Conservation (phyloP, 2,797 vertebrate species). For the Pelochelys cantorii region DNA sequence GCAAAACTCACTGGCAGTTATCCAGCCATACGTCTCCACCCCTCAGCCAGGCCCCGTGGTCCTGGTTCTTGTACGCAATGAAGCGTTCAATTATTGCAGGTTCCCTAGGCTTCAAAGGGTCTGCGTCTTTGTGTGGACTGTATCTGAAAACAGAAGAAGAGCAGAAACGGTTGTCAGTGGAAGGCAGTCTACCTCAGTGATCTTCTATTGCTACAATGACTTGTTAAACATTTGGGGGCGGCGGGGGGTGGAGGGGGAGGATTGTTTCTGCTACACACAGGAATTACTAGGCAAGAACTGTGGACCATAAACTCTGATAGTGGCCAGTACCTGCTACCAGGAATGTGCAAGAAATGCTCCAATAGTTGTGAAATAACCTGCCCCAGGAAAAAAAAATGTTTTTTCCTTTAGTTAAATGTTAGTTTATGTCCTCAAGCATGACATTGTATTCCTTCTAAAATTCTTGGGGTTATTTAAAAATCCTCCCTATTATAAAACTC, state of each 20-base stretch:
- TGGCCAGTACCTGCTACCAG: conserved; percentile 33
- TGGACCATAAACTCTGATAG: neutral
- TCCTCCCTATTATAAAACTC: conserved; percentile 11
- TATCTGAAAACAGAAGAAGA: conserved; percentile 82
- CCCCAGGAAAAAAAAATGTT: conserved; percentile 54
- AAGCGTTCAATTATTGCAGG: conserved; percentile 93
- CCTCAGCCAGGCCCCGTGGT: conserved; percentile 96
- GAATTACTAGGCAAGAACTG: conserved; percentile 27
- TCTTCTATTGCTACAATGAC: neutral
- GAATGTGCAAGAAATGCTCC: neutral
- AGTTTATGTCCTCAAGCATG: conserved; percentile 41
- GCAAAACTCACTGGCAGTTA: conserved; percentile 92
- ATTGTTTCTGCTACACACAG: neutral
- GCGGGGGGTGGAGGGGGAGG: too few relatives aligned
- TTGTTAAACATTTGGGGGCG: neutral
- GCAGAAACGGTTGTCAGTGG: neutral
- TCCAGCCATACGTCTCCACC: conserved; percentile 98
- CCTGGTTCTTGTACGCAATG: conserved; percentile 97
- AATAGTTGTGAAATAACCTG: conserved; percentile 7
- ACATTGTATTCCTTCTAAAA: conserved; percentile 61
- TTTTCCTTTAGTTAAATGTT: conserved; percentile 30
- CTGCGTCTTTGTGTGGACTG: conserved; percentile 93
- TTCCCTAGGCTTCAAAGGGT: conserved; percentile 94
- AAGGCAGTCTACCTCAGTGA: fast-evolving
- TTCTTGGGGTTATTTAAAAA: neutral